Percentiles rank a stretch among this genome's conserved stretches.
Evolutionary conservation across 2,888 invertebrate genomes (phyloP).

Genomic region (Escarpia spicata): DNA sequence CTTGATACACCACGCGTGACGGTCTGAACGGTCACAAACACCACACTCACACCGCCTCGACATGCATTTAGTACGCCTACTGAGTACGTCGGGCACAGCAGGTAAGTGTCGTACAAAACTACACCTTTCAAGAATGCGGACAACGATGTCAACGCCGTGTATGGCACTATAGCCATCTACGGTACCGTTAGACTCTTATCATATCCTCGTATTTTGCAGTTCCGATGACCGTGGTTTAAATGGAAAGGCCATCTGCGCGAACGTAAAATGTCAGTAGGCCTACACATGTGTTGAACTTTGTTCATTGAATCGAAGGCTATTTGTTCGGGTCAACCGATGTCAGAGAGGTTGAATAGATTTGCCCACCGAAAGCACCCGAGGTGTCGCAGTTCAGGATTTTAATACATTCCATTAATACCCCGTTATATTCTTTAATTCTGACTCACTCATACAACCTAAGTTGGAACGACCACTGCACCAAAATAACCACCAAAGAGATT

Average conservation of each 20-base stretch:
- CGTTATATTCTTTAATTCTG: too few species aligned
- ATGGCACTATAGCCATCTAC: not conserved
- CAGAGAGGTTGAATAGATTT: not conserved
- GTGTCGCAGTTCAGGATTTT: not conserved
- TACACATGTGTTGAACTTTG: not conserved
- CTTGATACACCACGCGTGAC: too few species aligned
- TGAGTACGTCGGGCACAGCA: not conserved
- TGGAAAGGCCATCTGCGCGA: too few species aligned
- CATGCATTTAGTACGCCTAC: not conserved
- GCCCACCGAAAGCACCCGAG: too few species aligned
- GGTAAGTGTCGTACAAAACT: slow-evolving; percentile 1
- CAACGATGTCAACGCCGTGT: not conserved
- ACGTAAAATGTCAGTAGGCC: not conserved
- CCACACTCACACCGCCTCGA: too few species aligned
- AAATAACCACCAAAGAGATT: too few species aligned
- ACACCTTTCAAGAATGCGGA: not conserved
- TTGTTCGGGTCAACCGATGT: not conserved
- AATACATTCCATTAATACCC: too few species aligned
- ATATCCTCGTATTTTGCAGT: not conserved
- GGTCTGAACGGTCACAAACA: too few species aligned
- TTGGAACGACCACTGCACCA: too few species aligned
- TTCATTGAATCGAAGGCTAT: not conserved
- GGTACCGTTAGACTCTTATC: not conserved
- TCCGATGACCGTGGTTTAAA: not conserved
- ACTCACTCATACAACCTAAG: too few species aligned